phyloP scores from a whole-genome alignment of 1,140 invertebrate genomes.

The Dendrolimus kikuchii region DNA sequence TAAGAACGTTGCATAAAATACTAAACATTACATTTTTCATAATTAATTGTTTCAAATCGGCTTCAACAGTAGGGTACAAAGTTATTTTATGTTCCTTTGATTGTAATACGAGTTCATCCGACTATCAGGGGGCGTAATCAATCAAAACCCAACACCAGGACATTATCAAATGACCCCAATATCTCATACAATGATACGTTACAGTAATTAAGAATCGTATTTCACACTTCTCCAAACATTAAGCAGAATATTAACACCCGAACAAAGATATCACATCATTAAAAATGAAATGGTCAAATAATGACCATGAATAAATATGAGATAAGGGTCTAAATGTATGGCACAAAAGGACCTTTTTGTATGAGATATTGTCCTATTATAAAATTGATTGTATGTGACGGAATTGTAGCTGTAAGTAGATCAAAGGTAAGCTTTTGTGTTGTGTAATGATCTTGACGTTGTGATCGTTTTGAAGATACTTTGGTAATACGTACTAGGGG shows the following conservation, averaged over 20 bases:
- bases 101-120: too few relatives aligned
- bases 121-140: too few relatives aligned
- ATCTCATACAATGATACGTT: neutral
- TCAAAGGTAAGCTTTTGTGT: too few relatives aligned
- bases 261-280: conserved; percentile 66
- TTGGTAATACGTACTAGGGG: too few relatives aligned
- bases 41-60: too few relatives aligned
- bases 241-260: conserved; percentile 35
- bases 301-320: conserved; percentile 69
- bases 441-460: too few relatives aligned
- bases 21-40: conserved; percentile 5
- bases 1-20: conserved; percentile 4
- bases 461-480: too few relatives aligned
- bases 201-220: conserved; percentile 44
- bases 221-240: conserved; percentile 57
- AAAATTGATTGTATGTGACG: conserved; percentile 58
- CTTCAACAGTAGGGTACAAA: too few relatives aligned
- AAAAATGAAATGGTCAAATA: conserved; percentile 67
- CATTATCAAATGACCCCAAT: too few relatives aligned
- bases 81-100: too few relatives aligned
- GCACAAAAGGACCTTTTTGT: conserved; percentile 46
- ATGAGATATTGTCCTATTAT: conserved; percentile 3
- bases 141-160: too few relatives aligned
- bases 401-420: conserved; percentile 42
- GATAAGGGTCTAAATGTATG: conserved; percentile 42